Base-by-base conservation (phyloP, 1,140 invertebrate genomes). In the Diabrotica undecimpunctata region DNA sequence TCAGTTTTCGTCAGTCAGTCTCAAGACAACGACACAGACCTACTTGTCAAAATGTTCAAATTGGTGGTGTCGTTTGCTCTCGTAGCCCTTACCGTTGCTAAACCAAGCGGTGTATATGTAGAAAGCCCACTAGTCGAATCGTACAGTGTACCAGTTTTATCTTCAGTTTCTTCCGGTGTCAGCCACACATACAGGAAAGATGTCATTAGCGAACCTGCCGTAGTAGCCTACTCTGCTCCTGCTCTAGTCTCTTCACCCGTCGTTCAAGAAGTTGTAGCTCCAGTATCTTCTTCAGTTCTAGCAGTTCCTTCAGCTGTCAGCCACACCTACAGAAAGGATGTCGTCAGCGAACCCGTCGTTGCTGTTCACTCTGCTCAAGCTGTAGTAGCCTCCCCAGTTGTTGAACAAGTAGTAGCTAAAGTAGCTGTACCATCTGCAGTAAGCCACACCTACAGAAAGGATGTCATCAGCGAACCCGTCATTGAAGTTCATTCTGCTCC, bases 21-120 rank as follows among this genome's bases (percentile, higher is more conserved):
- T 62, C 38, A 55, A 65, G 57, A 70, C 64, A 70, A 62, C 57
- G 67, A 69, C 69, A 72, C 69, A 71, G 69, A 72, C 71, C 69
- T 71, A 64, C n/a, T 46, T 54, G 35, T 51, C 54, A 70, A 68
- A 66, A 72, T 72, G 71, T 71, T 72, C 65, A 72, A 69, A 71
- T 67, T 72, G 69, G 71, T 72, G 69, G 71, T 72, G 69, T 71
- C 71, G 72, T 73, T 58, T 56, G 70, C 68, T 70, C 66, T 73
- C 58, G 65, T 71, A n/a, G 72, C 70, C 66, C 13, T 66, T 37
- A 64, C 61, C 41, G 60, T 65, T 14, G 70, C 67, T 58, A 71
- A 71, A 55, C 72, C 72, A 9, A 59, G 65, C 54, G 51, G 51
- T 25, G 41, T 51, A 25, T 55, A 14, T 5, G 6, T 58, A 37